Percentiles rank a stretch among this genome's conserved stretches.
Evolutionary conservation across 1,140 invertebrate species (phyloP).

Genomic region (Druon quercuslanigerum): DNA sequence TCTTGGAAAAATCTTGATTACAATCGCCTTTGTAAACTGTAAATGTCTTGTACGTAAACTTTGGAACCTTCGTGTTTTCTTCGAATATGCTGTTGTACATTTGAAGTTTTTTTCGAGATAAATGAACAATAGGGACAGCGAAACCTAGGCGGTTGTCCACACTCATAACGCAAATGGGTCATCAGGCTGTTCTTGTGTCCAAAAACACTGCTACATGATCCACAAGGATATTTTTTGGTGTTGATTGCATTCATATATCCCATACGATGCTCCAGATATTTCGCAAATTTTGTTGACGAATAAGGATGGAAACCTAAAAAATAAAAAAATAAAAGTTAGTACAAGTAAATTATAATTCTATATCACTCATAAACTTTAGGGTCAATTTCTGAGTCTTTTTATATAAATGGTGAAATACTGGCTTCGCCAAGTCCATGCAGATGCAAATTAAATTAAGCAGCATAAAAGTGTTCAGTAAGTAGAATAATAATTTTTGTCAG

Average conservation of each 20-base stretch:
- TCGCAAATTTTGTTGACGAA: background rate
- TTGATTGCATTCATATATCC: background rate
- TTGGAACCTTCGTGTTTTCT: constrained; percentile 7
- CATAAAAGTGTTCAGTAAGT: no score
- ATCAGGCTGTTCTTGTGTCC: constrained; percentile 12
- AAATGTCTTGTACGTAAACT: constrained; percentile 14
- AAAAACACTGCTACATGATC: constrained; percentile 13
- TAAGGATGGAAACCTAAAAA: background rate
- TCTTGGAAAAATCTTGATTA: background rate
- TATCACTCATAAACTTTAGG: background rate
- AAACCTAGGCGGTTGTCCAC: background rate
- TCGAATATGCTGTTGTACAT: constrained; percentile 20
- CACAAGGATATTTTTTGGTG: background rate
- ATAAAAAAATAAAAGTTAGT: background rate
- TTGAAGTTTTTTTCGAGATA: constrained; percentile 6
- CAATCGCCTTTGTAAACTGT: background rate
- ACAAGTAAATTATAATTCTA: background rate
- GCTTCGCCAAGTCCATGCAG: no score
- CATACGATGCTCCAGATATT: background rate
- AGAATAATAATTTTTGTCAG: no score
- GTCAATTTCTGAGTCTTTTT: no score
- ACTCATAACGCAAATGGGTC: constrained; percentile 3
- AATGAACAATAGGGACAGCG: constrained; percentile 7
- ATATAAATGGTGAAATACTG: no score
- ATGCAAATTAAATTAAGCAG: no score